phyloP scores from a whole-genome alignment of 2,888 invertebrate species.

The Agapetus fuscipes region DNA sequence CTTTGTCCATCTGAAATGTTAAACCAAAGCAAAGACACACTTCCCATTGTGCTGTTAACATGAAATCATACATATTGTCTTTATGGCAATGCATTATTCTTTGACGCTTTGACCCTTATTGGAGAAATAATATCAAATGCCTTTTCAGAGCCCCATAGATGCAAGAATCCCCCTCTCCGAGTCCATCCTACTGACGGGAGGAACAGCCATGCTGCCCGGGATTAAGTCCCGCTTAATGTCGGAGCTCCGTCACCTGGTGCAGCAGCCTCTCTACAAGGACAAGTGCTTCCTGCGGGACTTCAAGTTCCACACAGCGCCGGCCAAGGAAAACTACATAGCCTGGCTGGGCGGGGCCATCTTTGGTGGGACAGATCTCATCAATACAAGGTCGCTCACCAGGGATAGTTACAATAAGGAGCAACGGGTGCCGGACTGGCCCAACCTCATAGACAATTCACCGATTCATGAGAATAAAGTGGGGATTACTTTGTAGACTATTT shows the following conservation, averaged over 20 bases:
- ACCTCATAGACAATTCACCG: conserved; percentile 49
- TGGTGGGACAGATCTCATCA: conserved; percentile 64
- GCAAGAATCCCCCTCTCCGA: conserved; percentile 65
- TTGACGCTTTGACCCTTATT: no score
- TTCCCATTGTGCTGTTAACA: no score
- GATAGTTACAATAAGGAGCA: conserved; percentile 63
- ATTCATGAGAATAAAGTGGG: conserved; percentile 27
- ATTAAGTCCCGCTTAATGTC: conserved; percentile 68
- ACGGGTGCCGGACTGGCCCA: conserved; percentile 76
- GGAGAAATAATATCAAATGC: no score
- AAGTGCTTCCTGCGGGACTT: conserved; percentile 54
- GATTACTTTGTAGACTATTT: conserved; percentile 11
- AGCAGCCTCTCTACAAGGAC: conserved; percentile 50
- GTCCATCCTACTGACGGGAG: conserved; percentile 82
- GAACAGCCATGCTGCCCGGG: conserved; percentile 74
- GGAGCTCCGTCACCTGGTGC: conserved; percentile 62
- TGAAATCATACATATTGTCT: no score
- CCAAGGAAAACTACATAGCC: conserved; percentile 70
- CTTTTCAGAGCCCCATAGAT: conserved; percentile 72
- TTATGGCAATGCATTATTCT: no score
- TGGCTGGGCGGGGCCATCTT: conserved; percentile 70
- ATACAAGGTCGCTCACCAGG: conserved; percentile 59
- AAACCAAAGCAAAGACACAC: no score
- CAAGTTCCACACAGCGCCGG: conserved; percentile 73
- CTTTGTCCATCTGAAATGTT: no score